A percentile compares a stretch with the other conserved stretches of the same genome.
phyloP scores from a whole-genome alignment of 2,888 invertebrate species.

The Argyra leucocephala region DNA sequence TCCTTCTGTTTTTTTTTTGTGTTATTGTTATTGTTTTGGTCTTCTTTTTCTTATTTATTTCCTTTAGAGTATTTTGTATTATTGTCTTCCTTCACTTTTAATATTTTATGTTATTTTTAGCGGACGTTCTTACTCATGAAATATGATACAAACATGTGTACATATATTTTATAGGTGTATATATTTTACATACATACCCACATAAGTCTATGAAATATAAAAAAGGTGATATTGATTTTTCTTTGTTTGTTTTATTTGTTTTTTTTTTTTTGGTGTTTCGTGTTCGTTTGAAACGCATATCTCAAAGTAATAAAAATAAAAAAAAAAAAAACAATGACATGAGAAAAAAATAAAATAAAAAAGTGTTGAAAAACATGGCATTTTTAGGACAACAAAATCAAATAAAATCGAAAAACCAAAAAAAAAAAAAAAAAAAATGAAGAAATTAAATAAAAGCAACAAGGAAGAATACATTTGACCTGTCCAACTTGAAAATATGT shows the following conservation, averaged over 20 bases:
- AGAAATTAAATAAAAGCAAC: no score
- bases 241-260: no score
- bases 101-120: background rate
- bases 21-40: no score
- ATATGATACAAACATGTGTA: background rate
- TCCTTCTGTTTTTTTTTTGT: no score
- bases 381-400: background rate
- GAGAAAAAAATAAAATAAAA: background rate
- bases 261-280: no score
- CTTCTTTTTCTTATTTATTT: background rate
- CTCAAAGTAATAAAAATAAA: background rate
- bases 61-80: background rate
- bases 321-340: background rate
- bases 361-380: slow-evolving; percentile 6
- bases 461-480: no score
- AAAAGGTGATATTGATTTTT: background rate
- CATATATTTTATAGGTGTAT: background rate
- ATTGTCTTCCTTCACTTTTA: background rate
- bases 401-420: background rate
- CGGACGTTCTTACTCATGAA: background rate
- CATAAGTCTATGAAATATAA: background rate
- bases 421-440: background rate
- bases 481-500: no score
- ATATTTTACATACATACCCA: background rate
- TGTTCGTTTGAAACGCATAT: background rate